phyloP scores from a whole-genome alignment of 2,888 invertebrate species.

The Sclerodermus sp. region DNA sequence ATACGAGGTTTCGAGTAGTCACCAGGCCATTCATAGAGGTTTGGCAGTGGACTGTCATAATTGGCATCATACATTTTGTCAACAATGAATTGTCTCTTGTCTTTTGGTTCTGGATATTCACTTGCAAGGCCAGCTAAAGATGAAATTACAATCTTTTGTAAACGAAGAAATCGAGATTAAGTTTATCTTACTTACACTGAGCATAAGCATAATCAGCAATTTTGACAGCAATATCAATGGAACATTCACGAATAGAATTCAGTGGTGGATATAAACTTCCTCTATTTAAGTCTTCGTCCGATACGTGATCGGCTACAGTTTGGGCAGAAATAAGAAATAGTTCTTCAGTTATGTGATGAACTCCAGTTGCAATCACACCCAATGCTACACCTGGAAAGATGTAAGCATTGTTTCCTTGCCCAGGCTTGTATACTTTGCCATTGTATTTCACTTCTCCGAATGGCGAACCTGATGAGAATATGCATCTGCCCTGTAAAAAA shows the following conservation, averaged over 20 bases:
- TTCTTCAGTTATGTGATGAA: slow-evolving; percentile 90
- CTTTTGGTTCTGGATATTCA: slow-evolving; percentile 81
- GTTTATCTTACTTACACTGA: slow-evolving; percentile 65
- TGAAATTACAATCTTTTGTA: not conserved
- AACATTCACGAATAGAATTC: slow-evolving; percentile 79
- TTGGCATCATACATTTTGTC: slow-evolving; percentile 77
- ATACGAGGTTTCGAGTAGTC: slow-evolving; percentile 50
- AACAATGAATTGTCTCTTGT: slow-evolving; percentile 71
- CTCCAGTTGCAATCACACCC: slow-evolving; percentile 88
- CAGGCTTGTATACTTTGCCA: slow-evolving; percentile 82
- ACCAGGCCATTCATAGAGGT: slow-evolving; percentile 59
- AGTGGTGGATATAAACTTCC: slow-evolving; percentile 95
- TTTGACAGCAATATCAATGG: slow-evolving; percentile 84
- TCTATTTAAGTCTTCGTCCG: slow-evolving; percentile 74
- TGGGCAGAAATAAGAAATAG: slow-evolving; percentile 95
- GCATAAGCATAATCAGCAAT: slow-evolving; percentile 89
- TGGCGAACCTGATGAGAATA: slow-evolving; percentile 96
- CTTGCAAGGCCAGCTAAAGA: slow-evolving; percentile 73
- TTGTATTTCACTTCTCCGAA: slow-evolving; percentile 82
- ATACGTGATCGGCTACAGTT: slow-evolving; percentile 83
- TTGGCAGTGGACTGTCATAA: slow-evolving; percentile 77
- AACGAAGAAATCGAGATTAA: not conserved
- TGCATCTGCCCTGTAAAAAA: slow-evolving; percentile 78
- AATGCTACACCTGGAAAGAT: slow-evolving; percentile 96
- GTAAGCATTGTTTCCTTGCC: slow-evolving; percentile 98